phyloP scores from a whole-genome alignment of 2,888 invertebrate species.

The Eupsilia transversa region DNA sequence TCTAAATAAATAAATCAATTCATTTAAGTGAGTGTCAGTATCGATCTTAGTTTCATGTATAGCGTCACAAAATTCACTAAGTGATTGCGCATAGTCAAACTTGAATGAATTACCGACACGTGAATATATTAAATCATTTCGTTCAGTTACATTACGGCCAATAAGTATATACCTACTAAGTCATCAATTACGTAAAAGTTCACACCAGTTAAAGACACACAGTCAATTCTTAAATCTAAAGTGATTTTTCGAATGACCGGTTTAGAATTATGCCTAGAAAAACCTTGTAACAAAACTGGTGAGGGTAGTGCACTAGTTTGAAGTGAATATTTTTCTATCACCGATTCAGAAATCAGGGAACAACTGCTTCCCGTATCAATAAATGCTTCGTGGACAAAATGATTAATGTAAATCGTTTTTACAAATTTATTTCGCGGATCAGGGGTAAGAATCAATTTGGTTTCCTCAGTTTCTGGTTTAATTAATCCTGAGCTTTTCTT shows the following conservation, averaged over 20 bases:
- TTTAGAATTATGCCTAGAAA: background rate
- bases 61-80: slow-evolving; percentile 5
- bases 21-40: slow-evolving; percentile 5
- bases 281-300: slow-evolving; percentile 5
- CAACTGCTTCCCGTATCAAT: slow-evolving; percentile 19
- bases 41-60: background rate
- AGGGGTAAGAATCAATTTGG: slow-evolving; percentile 5
- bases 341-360: background rate
- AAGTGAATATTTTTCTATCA: background rate
- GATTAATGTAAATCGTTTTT: background rate
- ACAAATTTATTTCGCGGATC: slow-evolving; percentile 13
- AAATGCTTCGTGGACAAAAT: slow-evolving; percentile 10
- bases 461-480: slow-evolving; percentile 19
- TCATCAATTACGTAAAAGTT: slow-evolving; percentile 2
- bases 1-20: slow-evolving; percentile 9
- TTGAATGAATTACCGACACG: slow-evolving; percentile 6
- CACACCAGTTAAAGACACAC: background rate
- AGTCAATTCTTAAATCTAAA: slow-evolving; percentile 1
- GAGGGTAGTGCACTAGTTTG: slow-evolving; percentile 2
- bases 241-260: slow-evolving; percentile 9
- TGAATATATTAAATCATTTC: slow-evolving; percentile 9
- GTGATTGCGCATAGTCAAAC: background rate
- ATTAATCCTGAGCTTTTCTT: slow-evolving; percentile 9
- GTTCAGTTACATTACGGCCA: slow-evolving; percentile 5
- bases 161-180: slow-evolving; percentile 11